phyloP scores from a whole-genome alignment of 1,140 invertebrate genomes.

The Polypedilum pembai region DNA sequence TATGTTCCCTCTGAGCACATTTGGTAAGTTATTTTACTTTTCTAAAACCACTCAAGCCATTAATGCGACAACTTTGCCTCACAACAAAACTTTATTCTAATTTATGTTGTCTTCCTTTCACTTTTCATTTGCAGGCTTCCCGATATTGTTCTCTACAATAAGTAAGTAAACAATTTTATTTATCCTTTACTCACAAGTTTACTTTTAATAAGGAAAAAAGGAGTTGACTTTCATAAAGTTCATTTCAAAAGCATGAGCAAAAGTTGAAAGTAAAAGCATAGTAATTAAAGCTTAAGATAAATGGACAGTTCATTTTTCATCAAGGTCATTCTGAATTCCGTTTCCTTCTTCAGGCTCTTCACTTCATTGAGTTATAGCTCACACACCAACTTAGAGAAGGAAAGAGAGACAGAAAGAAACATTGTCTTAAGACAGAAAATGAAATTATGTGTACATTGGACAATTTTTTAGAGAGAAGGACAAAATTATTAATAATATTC shows the following conservation, averaged over 20 bases:
- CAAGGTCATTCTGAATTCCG: neutral
- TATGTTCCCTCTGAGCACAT: conserved; percentile 90
- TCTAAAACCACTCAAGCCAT: neutral
- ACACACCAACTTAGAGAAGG: too few species aligned
- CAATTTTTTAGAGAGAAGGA: too few species aligned
- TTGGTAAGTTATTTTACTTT: conserved; percentile 45
- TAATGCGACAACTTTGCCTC: neutral
- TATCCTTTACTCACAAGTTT: neutral
- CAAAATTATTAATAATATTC: neutral
- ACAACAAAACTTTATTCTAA: neutral
- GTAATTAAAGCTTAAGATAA: conserved; percentile 29
- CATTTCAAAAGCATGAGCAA: neutral
- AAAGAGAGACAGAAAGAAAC: too few species aligned
- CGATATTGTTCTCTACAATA: conserved; percentile 96
- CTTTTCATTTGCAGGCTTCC: conserved; percentile 54
- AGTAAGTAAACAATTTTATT: conserved; percentile 57
- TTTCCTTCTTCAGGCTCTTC: neutral
- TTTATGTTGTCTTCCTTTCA: too few species aligned
- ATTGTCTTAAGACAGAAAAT: too few species aligned
- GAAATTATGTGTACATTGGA: too few species aligned
- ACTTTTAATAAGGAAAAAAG: neutral
- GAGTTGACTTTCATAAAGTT: neutral
- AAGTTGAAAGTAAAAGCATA: neutral
- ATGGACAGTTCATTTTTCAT: conserved; percentile 21
- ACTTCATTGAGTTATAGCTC: too few species aligned